Evolutionary conservation across 2,888 invertebrate species (phyloP), one percentile per base, ranked within the genome.

Genomic region (Nephrotoma flavescens): DNA sequence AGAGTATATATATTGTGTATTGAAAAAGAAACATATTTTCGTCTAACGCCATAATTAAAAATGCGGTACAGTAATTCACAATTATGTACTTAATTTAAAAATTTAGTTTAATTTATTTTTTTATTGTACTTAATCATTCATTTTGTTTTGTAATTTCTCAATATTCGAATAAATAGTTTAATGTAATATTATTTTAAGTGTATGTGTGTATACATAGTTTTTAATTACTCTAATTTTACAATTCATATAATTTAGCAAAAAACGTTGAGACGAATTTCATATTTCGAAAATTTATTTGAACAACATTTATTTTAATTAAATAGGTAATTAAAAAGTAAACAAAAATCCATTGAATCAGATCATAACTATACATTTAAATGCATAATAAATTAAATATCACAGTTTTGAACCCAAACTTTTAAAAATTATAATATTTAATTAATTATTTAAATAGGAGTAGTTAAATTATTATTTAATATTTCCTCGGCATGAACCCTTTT

Each of bases 401-500:
- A 71, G 71, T 31, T 71, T 71, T 71, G 7, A 71, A 71, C 71
- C 31, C 19, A 71, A 44, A 71, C 6, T 71, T 31, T 31, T 71
- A 71, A 71, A 31, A 57, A 57, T 31, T 11, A 31, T 11, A 71
- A 31, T 31, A 31, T 31, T 31, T 31, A 71, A 71, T 71, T 71
- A 71, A 15, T 52, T 15, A 52, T 4, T 52, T 52, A 52, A 19
- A 71, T 31, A 71, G 2, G 9, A 71, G 71, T 9, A 31, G 71
- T 31, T 71, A 71, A 31, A 71, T 71, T 31, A 31, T 71, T 84
- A 84, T 84, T 84, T 42, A 84, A 84, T 84, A 42, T 44, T 85
- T 85, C 85, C 44, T 44, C 42, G 19, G 95, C 94, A 90, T 95
- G 95, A 94, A 95, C 95, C 86, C 95, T 92, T 90, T 93, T 95